Evolutionary conservation across 2,113 vertebrate genomes (phyloP), one percentile per base, ranked within the genome.

Genomic region (Glaucomys volans): DNA sequence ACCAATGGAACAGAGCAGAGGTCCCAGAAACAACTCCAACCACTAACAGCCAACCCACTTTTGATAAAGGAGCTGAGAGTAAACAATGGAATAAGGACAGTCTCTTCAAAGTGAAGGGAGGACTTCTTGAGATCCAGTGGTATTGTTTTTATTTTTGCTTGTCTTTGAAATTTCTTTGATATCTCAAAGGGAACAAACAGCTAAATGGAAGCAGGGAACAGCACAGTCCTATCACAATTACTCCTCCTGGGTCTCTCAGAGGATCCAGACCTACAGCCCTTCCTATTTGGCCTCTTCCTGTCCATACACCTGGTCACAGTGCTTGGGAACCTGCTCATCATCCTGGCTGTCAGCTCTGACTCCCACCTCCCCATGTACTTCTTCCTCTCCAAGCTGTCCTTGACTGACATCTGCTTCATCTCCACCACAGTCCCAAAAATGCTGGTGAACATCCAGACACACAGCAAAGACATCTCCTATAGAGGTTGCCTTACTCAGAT

Each of bases 401-500:
- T 90, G 1, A 28, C 47, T 0, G 96, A 96, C 37, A 90, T 95
- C 26, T 90, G 90, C 6, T 75, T 96, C 47, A 95, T 4, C n/a
- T 90, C 93, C 37, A 96, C 96, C 30, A 93, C 20, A 0, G 0
- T 96, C 54, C 93, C 71, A 0, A 74, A 42, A 37, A 74, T 74
- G 71, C 71, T 74, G 71, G 71, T 35, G 10, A 42, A 74, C 71
- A 42, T 74, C 71, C 22, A 42, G 8, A 1, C 4, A 22, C 37
- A 26, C 0, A 74, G 37, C 4, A 42, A 74, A 42, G 64, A 35
- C 64, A 67, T 67, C 64, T 67, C 64, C 5, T 67, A 42, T 4
- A 9, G 2, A 2, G 37, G 37, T 2, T 74, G 71, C 22, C 71
- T 42, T 11, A 42, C 71, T 42, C 71, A 42, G 37, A 22, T 40